These are phyloP conservation scores for Cephalopachus bancanus DNA, from an alignment of 2,797 vertebrate genomes.

Conservation along the genomic window DNA sequence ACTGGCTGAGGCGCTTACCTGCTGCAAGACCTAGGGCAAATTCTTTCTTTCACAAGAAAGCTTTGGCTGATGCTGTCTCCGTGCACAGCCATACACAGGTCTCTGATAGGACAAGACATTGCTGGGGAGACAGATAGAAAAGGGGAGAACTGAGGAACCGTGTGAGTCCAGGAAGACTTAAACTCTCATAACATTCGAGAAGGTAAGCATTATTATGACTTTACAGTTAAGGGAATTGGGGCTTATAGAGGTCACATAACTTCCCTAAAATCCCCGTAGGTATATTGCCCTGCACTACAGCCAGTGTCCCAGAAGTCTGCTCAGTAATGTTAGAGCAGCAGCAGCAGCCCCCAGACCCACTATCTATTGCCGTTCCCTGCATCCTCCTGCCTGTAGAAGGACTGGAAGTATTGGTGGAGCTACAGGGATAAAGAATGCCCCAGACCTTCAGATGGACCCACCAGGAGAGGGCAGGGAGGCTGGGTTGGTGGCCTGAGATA, in stretches of 20 bases:
- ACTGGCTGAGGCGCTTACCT: background rate
- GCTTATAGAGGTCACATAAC: background rate
- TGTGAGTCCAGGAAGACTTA: background rate
- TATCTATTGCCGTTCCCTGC: background rate
- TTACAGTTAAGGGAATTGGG: background rate
- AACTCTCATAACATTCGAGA: background rate
- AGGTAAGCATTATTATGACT: background rate
- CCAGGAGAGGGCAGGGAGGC: background rate
- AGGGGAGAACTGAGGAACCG: background rate
- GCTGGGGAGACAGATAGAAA: background rate
- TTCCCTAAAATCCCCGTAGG: background rate
- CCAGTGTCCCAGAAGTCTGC: background rate
- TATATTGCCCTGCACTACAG: background rate
- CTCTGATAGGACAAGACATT: background rate
- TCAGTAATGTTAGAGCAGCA: background rate
- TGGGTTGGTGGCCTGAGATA: background rate
- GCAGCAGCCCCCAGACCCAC: background rate
- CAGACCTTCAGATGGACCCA: background rate
- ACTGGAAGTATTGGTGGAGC: background rate
- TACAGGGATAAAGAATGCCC: background rate
- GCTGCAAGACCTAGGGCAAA: constrained; percentile 34
- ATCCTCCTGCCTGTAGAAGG: background rate
- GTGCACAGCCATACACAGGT: background rate
- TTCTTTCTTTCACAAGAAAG: background rate
- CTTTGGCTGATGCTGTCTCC: background rate